Percentiles rank a stretch among this genome's conserved stretches.
Evolutionary conservation across 2,797 vertebrate species (phyloP).

Genomic region (Premnoplex brunnescens): DNA sequence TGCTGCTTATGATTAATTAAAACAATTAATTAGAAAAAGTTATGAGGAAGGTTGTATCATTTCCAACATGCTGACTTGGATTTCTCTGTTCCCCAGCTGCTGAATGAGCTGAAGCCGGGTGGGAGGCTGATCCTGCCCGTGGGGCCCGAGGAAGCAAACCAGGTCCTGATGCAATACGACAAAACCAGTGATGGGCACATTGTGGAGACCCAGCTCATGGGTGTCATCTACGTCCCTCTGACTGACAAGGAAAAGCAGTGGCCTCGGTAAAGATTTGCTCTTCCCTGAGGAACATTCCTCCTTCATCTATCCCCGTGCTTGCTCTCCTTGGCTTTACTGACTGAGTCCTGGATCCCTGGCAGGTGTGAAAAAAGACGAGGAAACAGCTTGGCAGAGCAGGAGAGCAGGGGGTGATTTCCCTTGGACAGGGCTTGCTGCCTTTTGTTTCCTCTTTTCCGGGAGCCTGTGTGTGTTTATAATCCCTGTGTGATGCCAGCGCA

Average conservation of each 20-base stretch:
- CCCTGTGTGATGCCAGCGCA: background rate
- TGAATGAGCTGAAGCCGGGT: conserved; percentile 90
- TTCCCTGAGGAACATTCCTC: background rate
- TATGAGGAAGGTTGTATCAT: background rate
- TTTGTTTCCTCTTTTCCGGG: background rate
- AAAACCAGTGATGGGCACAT: conserved; percentile 85
- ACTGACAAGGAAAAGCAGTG: conserved; percentile 89
- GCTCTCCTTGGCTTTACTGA: background rate
- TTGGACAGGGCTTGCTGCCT: background rate
- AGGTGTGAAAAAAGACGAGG: background rate
- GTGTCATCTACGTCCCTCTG: conserved; percentile 89
- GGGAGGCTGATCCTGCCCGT: conserved; percentile 88
- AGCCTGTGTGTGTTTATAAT: background rate
- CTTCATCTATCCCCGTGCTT: background rate
- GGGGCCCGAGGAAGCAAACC: conserved; percentile 85
- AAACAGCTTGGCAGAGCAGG: background rate
- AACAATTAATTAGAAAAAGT: background rate
- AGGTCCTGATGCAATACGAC: conserved; percentile 90
- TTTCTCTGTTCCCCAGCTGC: conserved; percentile 73
- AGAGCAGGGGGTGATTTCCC: background rate
- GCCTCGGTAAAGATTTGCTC: conserved; percentile 79
- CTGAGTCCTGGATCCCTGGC: background rate
- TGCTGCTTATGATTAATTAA: background rate
- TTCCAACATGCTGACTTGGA: background rate
- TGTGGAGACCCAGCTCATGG: conserved; percentile 86